A percentile compares a stretch with the other conserved stretches of the same genome.
Conservation (phyloP, 2,888 invertebrate genomes). For the Oscheius sp. region DNA sequence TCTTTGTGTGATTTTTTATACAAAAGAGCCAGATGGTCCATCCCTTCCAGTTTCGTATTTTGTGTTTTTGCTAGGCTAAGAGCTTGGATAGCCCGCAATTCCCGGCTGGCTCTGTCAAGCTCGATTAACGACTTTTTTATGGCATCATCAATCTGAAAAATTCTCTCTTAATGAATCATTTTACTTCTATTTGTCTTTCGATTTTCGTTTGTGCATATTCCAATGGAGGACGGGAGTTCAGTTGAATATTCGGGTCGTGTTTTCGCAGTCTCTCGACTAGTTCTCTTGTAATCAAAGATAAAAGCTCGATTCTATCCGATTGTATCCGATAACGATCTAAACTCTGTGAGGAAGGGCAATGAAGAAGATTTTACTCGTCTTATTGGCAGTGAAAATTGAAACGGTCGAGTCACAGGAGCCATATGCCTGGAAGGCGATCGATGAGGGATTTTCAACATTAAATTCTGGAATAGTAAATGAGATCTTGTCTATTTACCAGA, state of each 20-base stretch:
- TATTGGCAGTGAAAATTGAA: slow-evolving; percentile 27
- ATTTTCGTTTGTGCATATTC: slow-evolving; percentile 36
- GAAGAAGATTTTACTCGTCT: slow-evolving; percentile 19
- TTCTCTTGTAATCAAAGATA: slow-evolving; percentile 33
- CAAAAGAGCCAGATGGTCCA: slow-evolving; percentile 16
- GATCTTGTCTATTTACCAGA: slow-evolving; percentile 6
- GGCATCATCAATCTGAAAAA: slow-evolving; percentile 9
- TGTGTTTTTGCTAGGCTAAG: slow-evolving; percentile 8
- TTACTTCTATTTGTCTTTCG: slow-evolving; percentile 38
- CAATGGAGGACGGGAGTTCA: slow-evolving; percentile 36
- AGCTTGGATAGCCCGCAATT: slow-evolving; percentile 22
- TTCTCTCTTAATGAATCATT: background rate
- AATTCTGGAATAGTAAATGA: slow-evolving; percentile 6
- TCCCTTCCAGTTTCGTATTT: background rate
- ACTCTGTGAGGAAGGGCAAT: background rate
- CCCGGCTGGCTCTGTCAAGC: slow-evolving; percentile 3
- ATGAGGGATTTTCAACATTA: slow-evolving; percentile 29
- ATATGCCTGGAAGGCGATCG: slow-evolving; percentile 21
- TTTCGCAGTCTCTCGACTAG: slow-evolving; percentile 32
- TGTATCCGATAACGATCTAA: slow-evolving; percentile 55
- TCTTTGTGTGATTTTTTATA: background rate
- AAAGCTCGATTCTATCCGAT: slow-evolving; percentile 36
- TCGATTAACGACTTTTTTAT: background rate
- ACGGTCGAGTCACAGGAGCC: slow-evolving; percentile 18
- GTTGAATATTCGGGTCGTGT: slow-evolving; percentile 12